A percentile compares a stretch with the other conserved stretches of the same genome.
Conservation (phyloP, 2,888 invertebrate genomes). For the Scotopteryx bipunctaria region DNA sequence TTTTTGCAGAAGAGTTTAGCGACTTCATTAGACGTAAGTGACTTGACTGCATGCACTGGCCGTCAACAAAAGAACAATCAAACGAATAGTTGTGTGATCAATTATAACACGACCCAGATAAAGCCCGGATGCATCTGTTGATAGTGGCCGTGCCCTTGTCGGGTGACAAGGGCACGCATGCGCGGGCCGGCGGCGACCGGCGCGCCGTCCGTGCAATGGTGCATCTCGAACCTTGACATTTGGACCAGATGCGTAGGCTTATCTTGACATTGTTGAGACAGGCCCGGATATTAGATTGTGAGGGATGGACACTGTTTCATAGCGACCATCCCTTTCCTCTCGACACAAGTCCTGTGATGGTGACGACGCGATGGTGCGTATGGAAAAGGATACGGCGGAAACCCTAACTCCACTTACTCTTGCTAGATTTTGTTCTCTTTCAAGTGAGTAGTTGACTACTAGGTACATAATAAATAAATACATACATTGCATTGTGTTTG, state of each 20-base stretch:
- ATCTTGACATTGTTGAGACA: conserved; percentile 8
- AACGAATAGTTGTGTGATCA: conserved; percentile 12
- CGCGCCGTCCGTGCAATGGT: conserved; percentile 18
- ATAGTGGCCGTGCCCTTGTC: conserved; percentile 38
- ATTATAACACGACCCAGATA: conserved; percentile 24
- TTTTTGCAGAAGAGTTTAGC: no score
- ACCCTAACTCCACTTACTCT: no score
- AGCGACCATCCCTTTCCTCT: no score
- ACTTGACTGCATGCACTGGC: neutral
- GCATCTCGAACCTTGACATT: conserved; percentile 38
- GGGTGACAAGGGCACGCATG: conserved; percentile 38
- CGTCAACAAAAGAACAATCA: neutral
- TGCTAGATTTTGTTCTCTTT: no score
- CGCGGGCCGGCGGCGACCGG: conserved; percentile 15
- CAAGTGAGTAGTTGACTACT: no score
- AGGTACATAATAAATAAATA: no score
- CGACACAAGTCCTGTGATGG: no score
- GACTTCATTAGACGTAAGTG: no score
- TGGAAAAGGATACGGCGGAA: no score
- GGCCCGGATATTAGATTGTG: neutral
- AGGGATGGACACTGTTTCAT: neutral
- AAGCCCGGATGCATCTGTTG: conserved; percentile 40
- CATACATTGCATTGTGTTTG: no score
- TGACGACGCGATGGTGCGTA: no score
- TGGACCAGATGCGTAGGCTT: conserved; percentile 25